Percentiles rank a stretch among this genome's conserved stretches.
phyloP scores from a whole-genome alignment of 2,888 invertebrate genomes.

The Lydus trimaculatus region DNA sequence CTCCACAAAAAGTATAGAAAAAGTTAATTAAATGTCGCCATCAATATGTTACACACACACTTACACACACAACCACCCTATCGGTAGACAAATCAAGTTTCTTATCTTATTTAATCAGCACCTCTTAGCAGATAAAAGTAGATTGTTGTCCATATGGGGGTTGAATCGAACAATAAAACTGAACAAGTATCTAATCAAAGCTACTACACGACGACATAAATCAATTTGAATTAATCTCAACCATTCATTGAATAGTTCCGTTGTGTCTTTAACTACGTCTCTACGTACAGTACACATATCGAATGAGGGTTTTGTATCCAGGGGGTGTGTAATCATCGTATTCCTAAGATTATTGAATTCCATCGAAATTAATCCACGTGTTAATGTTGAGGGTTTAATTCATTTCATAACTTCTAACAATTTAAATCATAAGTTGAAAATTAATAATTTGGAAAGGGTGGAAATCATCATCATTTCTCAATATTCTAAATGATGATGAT shows the following conservation, averaged over 20 bases:
- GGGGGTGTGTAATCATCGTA: background rate
- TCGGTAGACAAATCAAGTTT: background rate
- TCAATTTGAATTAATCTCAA: background rate
- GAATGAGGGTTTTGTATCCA: background rate
- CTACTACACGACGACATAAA: background rate
- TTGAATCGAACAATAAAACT: background rate
- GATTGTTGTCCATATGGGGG: background rate
- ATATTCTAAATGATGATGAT: background rate
- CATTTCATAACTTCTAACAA: background rate
- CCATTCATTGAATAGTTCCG: background rate
- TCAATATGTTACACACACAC: background rate
- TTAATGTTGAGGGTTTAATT: no score
- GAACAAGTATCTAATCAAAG: background rate
- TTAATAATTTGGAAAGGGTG: background rate
- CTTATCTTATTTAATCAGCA: slow-evolving; percentile 1
- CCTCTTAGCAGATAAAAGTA: background rate
- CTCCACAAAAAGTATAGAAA: background rate
- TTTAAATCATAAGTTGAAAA: no score
- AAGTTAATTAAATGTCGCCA: slow-evolving; percentile 1
- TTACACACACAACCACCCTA: no score
- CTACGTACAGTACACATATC: no score
- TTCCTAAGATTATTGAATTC: background rate
- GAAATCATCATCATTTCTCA: background rate
- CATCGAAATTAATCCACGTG: background rate
- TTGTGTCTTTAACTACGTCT: background rate